phyloP scores from a whole-genome alignment of 2,113 vertebrate species.

The Spea multiplicata region DNA sequence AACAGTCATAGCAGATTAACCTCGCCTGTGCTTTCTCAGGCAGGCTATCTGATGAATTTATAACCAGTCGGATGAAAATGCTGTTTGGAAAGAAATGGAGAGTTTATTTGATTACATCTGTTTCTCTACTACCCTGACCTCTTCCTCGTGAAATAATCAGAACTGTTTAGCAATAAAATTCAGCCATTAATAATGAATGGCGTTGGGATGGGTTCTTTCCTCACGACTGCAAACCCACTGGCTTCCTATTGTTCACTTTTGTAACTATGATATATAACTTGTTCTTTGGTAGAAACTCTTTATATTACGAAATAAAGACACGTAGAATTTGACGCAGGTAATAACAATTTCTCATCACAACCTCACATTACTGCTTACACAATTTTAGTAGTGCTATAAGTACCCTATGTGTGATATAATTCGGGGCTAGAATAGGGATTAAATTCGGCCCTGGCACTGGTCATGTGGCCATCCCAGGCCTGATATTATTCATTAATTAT shows the following conservation, averaged over 20 bases:
- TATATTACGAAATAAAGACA: background rate
- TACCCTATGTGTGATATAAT: too few relatives aligned
- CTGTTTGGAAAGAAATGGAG: constrained; percentile 85
- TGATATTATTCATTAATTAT: too few relatives aligned
- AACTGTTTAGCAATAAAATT: constrained; percentile 91
- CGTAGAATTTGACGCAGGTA: too few relatives aligned
- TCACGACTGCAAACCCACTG: constrained; percentile 60
- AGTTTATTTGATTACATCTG: constrained; percentile 88
- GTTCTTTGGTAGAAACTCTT: constrained; percentile 20
- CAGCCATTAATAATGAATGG: constrained; percentile 93
- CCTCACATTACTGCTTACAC: too few relatives aligned
- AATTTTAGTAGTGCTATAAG: too few relatives aligned
- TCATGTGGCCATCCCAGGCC: too few relatives aligned
- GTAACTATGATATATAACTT: constrained; percentile 24
- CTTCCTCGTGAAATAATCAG: constrained; percentile 93
- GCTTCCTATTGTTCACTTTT: constrained; percentile 49
- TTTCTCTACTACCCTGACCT: constrained; percentile 88
- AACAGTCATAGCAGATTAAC: constrained; percentile 96
- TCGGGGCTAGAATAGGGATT: too few relatives aligned
- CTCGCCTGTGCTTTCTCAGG: constrained; percentile 72
- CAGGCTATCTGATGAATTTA: constrained; percentile 84
- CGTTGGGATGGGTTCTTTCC: constrained; percentile 68
- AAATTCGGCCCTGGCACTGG: too few relatives aligned
- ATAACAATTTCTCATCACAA: too few relatives aligned
- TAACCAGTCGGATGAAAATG: constrained; percentile 83